These are phyloP conservation scores for Brachionus manjavacas DNA, from an alignment of 1,140 invertebrate species.

Conservation along the genomic window DNA sequence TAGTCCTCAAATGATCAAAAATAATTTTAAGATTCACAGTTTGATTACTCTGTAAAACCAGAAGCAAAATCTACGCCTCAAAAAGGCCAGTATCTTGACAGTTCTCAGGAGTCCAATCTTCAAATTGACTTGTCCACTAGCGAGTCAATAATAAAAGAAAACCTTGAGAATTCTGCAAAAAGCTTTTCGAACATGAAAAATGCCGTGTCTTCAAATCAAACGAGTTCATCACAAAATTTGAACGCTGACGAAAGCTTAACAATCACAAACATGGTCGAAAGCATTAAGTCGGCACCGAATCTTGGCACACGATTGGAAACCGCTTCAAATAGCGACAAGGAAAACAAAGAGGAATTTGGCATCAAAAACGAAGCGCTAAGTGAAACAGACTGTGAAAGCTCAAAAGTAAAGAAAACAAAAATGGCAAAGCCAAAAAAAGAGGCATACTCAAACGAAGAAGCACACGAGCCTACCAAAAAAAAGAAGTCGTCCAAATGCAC, in stretches of 20 bases:
- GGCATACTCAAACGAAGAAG: neutral
- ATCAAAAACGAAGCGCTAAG: too few relatives aligned
- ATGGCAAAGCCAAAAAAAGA: neutral
- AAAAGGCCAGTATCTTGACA: neutral
- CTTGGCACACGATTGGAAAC: neutral
- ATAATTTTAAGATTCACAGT: too few relatives aligned
- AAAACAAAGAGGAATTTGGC: neutral
- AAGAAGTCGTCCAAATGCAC: neutral
- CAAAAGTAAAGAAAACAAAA: neutral
- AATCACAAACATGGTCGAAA: constrained; percentile 2
- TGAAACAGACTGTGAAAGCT: neutral
- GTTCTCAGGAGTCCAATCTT: neutral
- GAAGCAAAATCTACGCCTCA: neutral
- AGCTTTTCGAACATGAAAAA: neutral
- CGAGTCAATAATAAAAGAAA: neutral
- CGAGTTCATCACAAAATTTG: neutral
- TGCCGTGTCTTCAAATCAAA: neutral
- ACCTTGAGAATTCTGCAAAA: neutral
- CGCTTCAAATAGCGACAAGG: constrained; percentile 17
- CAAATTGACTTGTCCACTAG: neutral
- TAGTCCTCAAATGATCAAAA: too few relatives aligned
- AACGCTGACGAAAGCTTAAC: neutral
- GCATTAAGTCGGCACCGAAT: neutral
- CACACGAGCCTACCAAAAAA: neutral
- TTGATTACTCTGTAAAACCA: neutral